These are phyloP conservation scores for Drosophila novamexicana DNA, from an alignment of 1,140 invertebrate genomes.

Conservation along the genomic window DNA sequence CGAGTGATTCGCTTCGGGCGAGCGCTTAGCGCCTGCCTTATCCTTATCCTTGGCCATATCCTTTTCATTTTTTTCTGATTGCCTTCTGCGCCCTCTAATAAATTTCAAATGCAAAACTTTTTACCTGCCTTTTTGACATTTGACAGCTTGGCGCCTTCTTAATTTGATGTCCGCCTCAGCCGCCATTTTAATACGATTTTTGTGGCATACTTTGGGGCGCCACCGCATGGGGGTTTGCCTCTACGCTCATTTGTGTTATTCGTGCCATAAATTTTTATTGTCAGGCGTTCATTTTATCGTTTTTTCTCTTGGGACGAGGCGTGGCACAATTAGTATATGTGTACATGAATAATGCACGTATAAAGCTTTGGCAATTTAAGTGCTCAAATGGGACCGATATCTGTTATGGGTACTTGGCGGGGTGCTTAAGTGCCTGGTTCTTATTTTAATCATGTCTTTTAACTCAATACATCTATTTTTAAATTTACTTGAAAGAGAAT, in stretches of 20 bases:
- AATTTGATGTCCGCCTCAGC: constrained; percentile 59
- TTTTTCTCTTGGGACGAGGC: constrained; percentile 30
- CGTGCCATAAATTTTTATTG: constrained; percentile 72
- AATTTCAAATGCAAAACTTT: constrained; percentile 52
- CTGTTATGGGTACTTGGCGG: constrained; percentile 7
- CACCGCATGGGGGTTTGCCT: constrained; percentile 4
- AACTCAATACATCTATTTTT: not conserved
- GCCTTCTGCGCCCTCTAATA: constrained; percentile 34
- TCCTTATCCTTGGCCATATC: constrained; percentile 44
- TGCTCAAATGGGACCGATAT: constrained; percentile 40
- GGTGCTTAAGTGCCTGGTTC: not conserved
- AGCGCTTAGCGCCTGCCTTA: constrained; percentile 25
- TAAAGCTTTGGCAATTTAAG: constrained; percentile 19
- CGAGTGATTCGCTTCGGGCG: constrained; percentile 42
- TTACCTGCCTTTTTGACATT: constrained; percentile 60
- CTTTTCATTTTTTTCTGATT: constrained; percentile 58
- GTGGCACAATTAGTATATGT: constrained; percentile 60
- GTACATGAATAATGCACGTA: constrained; percentile 47
- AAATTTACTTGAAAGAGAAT: too few relatives aligned
- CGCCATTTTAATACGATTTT: constrained; percentile 63
- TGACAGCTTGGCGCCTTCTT: constrained; percentile 77
- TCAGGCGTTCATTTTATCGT: constrained; percentile 53
- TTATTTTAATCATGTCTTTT: not conserved
- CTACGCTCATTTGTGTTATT: constrained; percentile 43
- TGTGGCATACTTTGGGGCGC: constrained; percentile 63